phyloP scores from a whole-genome alignment of 1,140 invertebrate species.

The Zaprionus taronus region DNA sequence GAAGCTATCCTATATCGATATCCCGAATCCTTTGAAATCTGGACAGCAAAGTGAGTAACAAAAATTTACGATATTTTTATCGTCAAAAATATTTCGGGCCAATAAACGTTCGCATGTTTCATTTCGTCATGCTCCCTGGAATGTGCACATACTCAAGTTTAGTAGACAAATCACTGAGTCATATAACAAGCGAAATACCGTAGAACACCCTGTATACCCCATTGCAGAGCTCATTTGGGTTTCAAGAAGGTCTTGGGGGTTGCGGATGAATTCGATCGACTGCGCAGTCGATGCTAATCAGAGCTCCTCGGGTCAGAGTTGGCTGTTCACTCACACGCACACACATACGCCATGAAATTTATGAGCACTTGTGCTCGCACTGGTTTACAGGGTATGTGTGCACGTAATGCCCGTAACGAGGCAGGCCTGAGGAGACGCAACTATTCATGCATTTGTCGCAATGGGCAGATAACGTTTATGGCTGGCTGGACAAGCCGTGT shows the following conservation, averaged over 20 bases:
- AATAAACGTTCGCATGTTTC: background rate
- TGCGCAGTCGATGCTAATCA: background rate
- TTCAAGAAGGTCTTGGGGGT: background rate
- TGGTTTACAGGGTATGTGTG: constrained; percentile 25
- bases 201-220: background rate
- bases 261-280: background rate
- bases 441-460: constrained; percentile 70
- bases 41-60: background rate
- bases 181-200: background rate
- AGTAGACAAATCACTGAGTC: background rate
- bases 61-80: constrained; percentile 1
- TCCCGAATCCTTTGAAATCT: background rate
- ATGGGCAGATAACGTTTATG: constrained; percentile 76
- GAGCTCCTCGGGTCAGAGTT: background rate
- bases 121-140: background rate
- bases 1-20: background rate
- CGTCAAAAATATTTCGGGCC: background rate
- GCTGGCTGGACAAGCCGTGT: constrained; percentile 59
- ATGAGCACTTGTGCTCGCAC: constrained; percentile 3
- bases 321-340: background rate
- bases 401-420: constrained; percentile 3
- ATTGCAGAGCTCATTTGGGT: background rate
- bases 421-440: constrained; percentile 33
- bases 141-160: background rate
- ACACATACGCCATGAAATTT: background rate